A percentile compares a stretch with the other conserved stretches of the same genome.
phyloP scores from a whole-genome alignment of 2,888 invertebrate species.

The Drosophila kanekoi region DNA sequence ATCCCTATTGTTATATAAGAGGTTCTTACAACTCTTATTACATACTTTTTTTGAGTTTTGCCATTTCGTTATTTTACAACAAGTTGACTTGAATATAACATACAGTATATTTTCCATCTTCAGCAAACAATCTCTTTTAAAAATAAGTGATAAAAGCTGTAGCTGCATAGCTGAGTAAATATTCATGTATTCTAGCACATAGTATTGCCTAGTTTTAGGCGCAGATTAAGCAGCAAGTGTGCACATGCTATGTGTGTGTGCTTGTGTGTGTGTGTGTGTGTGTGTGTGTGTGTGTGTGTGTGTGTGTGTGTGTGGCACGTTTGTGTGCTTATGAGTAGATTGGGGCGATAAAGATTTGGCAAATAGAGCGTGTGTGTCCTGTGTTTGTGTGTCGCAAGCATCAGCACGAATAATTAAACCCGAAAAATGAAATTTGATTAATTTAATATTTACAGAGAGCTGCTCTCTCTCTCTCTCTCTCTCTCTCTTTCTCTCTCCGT shows the following conservation, averaged over 20 bases:
- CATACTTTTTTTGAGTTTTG: no score
- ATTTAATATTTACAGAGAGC: conserved; percentile 68
- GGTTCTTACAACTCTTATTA: no score
- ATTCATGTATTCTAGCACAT: conserved; percentile 1
- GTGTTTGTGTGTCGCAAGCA: conserved; percentile 29
- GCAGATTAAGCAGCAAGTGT: background rate
- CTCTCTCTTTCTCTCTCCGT: background rate
- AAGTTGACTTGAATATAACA: no score
- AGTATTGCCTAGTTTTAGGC: conserved; percentile 18
- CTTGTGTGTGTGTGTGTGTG: background rate
- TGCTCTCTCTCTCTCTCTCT: background rate
- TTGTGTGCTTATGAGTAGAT: background rate
- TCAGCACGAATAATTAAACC: conserved; percentile 66
- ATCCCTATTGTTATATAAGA: no score
- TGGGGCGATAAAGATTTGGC: conserved; percentile 21
- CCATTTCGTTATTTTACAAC: no score
- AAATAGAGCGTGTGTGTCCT: conserved; percentile 15
- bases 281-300: conserved; percentile 3
- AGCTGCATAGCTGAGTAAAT: conserved; percentile 10
- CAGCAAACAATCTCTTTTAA: background rate
- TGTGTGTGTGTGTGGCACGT: background rate
- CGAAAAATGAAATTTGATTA: conserved; percentile 70
- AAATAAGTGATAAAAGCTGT: conserved; percentile 1
- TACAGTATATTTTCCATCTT: background rate
- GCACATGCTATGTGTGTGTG: background rate